A percentile compares a stretch with the other conserved stretches of the same genome.
These are phyloP conservation scores for Micoletzkya japonica DNA, from an alignment of 2,888 invertebrate species.

Conservation along the genomic window DNA sequence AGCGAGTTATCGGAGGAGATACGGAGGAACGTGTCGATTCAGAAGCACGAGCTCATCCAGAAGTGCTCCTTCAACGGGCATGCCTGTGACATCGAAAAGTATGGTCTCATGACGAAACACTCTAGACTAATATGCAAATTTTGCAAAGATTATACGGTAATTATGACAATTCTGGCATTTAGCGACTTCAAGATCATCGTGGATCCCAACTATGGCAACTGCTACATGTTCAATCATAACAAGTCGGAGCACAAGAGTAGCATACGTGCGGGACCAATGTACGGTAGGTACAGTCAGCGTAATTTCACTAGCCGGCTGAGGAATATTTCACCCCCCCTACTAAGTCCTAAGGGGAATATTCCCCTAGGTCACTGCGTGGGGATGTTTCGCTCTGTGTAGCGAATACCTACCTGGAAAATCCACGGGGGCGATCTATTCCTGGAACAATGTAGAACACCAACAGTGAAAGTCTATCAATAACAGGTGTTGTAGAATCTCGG, in stretches of 20 bases:
- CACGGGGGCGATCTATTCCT: too few relatives aligned
- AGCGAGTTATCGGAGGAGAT: conserved; percentile 53
- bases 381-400: too few relatives aligned
- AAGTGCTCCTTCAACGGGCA: conserved; percentile 63
- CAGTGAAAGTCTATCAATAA: too few relatives aligned
- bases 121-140: too few relatives aligned
- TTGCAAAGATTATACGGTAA: too few relatives aligned
- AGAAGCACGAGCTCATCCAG: conserved; percentile 59
- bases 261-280: conserved; percentile 48
- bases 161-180: neutral
- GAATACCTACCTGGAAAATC: too few relatives aligned
- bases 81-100: conserved; percentile 62
- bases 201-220: conserved; percentile 44
- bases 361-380: too few relatives aligned
- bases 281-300: conserved; percentile 1
- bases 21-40: conserved; percentile 52
- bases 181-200: conserved; percentile 57
- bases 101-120: conserved; percentile 6
- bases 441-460: too few relatives aligned
- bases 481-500: too few relatives aligned
- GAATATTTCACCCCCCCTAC: too few relatives aligned
- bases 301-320: too few relatives aligned
- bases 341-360: too few relatives aligned
- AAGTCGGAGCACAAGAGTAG: conserved; percentile 48
- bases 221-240: conserved; percentile 51